These are phyloP conservation scores for Champsocephalus esox DNA, from an alignment of 2,797 vertebrate species.

Conservation along the genomic window DNA sequence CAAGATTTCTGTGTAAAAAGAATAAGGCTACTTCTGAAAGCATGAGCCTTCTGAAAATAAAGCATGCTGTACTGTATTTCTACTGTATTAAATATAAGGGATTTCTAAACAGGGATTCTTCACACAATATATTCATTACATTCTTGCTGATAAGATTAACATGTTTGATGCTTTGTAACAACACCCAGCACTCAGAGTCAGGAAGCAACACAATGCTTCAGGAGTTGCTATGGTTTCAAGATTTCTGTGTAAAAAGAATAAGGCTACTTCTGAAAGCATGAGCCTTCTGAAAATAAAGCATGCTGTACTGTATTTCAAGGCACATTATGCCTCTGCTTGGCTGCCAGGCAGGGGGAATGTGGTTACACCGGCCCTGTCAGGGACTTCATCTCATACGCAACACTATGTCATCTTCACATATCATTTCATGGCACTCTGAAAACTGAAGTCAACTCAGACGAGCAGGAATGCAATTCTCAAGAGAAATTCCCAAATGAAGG, in stretches of 20 bases:
- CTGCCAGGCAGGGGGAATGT: constrained; percentile 41
- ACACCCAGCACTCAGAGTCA: background rate
- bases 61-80: constrained; percentile 56
- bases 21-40: too few relatives aligned
- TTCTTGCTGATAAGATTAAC: constrained; percentile 1
- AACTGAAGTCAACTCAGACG: constrained; percentile 36
- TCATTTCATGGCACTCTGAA: constrained; percentile 61
- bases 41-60: too few relatives aligned
- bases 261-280: background rate
- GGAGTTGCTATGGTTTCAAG: constrained; percentile 13
- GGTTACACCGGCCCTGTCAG: constrained; percentile 56
- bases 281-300: constrained; percentile 64
- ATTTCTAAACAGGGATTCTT: too few relatives aligned
- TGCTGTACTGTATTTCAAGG: constrained; percentile 67
- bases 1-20: too few relatives aligned
- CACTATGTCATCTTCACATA: constrained; percentile 59
- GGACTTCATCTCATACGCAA: constrained; percentile 44
- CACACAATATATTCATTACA: too few relatives aligned
- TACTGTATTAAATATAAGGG: too few relatives aligned
- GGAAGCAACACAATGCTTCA: background rate
- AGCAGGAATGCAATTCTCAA: constrained; percentile 29
- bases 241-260: constrained; percentile 30
- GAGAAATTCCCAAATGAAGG: constrained; percentile 34
- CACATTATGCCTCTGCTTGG: constrained; percentile 61
- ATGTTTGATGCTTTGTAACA: background rate